These are phyloP conservation scores for Melanotaenia parkinsoni DNA, from an alignment of 2,797 vertebrate species.

Conservation along the genomic window DNA sequence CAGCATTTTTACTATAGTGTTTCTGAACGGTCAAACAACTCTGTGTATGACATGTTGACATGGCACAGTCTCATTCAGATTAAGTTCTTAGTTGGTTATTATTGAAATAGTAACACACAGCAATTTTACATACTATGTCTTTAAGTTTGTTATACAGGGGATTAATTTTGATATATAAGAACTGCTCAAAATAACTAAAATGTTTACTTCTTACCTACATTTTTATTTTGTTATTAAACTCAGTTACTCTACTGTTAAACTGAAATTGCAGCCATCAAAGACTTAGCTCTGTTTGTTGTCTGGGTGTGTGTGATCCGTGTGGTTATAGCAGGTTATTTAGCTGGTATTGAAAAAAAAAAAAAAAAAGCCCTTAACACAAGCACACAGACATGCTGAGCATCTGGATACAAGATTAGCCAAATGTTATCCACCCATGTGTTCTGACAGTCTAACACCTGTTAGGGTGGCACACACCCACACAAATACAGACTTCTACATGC, in stretches of 20 bases:
- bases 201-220: background rate
- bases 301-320: slow-evolving; percentile 17
- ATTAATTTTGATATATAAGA: too few species aligned
- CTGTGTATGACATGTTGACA: too few species aligned
- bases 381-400: slow-evolving; percentile 23
- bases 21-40: too few species aligned
- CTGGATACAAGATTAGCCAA: slow-evolving; percentile 65
- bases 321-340: slow-evolving; percentile 33
- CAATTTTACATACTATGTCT: too few species aligned
- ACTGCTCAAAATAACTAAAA: background rate
- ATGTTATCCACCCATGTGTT: slow-evolving; percentile 57
- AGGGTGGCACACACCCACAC: slow-evolving; percentile 30
- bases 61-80: too few species aligned
- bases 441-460: slow-evolving; percentile 59
- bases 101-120: too few species aligned
- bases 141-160: too few species aligned
- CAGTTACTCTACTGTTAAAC: background rate
- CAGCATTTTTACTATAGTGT: too few species aligned
- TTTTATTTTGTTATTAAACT: background rate
- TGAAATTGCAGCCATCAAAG: background rate
- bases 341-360: slow-evolving; percentile 24
- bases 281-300: slow-evolving; percentile 14
- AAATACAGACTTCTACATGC: slow-evolving; percentile 3
- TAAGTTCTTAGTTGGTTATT: too few species aligned
- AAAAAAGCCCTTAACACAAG: background rate